Percentiles rank a stretch among this genome's conserved stretches.
Evolutionary conservation across 2,113 vertebrate genomes (phyloP).

Genomic region (Colinus virginianus): DNA sequence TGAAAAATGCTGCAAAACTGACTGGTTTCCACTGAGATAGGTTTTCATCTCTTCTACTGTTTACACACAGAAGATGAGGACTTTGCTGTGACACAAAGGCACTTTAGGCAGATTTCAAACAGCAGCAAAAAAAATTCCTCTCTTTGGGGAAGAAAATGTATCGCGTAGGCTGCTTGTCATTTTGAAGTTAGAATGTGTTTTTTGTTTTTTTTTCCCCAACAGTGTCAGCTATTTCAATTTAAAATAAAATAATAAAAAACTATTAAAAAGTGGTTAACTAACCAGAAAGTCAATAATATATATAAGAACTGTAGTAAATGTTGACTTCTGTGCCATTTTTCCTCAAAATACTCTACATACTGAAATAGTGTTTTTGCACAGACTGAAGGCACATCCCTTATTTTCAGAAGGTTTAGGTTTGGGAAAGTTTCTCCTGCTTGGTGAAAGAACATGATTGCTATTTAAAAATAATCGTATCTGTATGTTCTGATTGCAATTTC

Average conservation of each 20-base stretch:
- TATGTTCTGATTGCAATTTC: neutral
- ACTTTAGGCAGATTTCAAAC: neutral
- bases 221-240: neutral
- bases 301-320: conserved; percentile 20
- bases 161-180: neutral
- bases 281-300: conserved; percentile 26
- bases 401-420: neutral
- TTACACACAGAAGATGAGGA: conserved; percentile 6
- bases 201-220: neutral
- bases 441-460: neutral
- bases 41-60: conserved; percentile 16
- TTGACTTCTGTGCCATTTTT: neutral
- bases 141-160: conserved; percentile 5
- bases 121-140: neutral
- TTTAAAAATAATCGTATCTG: neutral
- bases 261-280: neutral
- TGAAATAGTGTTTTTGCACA: neutral
- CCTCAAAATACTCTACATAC: neutral
- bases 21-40: neutral
- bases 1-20: neutral
- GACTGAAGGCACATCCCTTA: neutral
- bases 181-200: conserved; percentile 27
- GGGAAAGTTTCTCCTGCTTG: neutral
- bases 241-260: neutral
- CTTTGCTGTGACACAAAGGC: neutral